Evolutionary conservation across 2,888 invertebrate genomes (phyloP).

Genomic region (Cepaea hortensis): DNA sequence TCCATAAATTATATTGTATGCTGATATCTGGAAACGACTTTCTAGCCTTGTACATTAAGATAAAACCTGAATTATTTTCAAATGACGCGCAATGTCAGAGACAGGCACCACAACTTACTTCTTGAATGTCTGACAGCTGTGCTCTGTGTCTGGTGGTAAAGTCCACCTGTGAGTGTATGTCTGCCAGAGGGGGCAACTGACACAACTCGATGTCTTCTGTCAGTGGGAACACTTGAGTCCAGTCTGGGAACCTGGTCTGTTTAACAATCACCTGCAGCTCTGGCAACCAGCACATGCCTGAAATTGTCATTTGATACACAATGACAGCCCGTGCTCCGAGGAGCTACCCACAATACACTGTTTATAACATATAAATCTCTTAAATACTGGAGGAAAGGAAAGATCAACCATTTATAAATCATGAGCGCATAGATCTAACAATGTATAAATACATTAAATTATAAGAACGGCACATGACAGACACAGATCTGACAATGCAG

Average conservation of each 20-base stretch:
- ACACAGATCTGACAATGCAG: too few relatives aligned
- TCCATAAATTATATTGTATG: too few relatives aligned
- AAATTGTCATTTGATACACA: not conserved
- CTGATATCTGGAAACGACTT: too few relatives aligned
- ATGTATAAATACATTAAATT: too few relatives aligned
- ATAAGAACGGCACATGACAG: too few relatives aligned
- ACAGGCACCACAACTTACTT: slow-evolving; percentile 61
- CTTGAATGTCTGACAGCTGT: slow-evolving; percentile 67
- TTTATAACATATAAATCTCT: not conserved
- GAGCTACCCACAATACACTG: not conserved
- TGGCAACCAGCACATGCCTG: slow-evolving; percentile 45
- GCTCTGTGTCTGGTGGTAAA: slow-evolving; percentile 63
- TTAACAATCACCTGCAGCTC: slow-evolving; percentile 44
- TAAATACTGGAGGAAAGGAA: too few relatives aligned
- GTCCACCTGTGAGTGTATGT: slow-evolving; percentile 65
- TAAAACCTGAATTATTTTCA: too few relatives aligned
- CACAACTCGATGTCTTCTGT: slow-evolving; percentile 72
- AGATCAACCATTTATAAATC: too few relatives aligned
- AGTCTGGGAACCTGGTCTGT: slow-evolving; percentile 54
- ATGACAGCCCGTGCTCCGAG: too few relatives aligned
- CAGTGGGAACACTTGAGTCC: slow-evolving; percentile 69
- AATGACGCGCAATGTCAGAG: not conserved
- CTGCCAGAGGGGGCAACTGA: slow-evolving; percentile 70
- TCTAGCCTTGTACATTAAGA: too few relatives aligned
- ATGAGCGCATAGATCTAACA: too few relatives aligned